A percentile compares a stretch with the other conserved stretches of the same genome.
These are phyloP conservation scores for Geopemphigus sp. DNA, from an alignment of 1,140 invertebrate genomes.

Conservation along the genomic window DNA sequence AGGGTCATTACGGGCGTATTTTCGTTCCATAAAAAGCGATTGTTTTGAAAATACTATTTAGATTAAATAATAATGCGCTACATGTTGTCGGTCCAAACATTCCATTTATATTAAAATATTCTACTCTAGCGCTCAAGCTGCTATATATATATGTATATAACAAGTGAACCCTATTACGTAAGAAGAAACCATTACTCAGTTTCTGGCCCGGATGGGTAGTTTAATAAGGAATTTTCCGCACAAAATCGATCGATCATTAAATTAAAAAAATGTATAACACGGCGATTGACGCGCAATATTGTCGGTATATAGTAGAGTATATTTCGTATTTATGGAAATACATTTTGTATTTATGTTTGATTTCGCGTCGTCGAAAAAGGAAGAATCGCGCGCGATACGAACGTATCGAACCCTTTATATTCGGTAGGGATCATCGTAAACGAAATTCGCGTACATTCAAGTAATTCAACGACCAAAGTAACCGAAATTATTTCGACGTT, in stretches of 20 bases:
- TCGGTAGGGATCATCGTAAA: too few species aligned
- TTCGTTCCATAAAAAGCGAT: neutral
- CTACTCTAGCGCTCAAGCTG: neutral
- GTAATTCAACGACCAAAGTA: too few species aligned
- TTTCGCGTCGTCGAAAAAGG: too few species aligned
- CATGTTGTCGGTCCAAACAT: neutral
- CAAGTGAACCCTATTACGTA: neutral
- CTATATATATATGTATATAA: neutral
- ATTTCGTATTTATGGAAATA: too few species aligned
- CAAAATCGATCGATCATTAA: neutral
- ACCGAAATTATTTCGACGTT: too few species aligned
- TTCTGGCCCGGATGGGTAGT: neutral
- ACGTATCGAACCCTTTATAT: too few species aligned
- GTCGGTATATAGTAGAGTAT: too few species aligned
- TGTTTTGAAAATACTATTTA: neutral
- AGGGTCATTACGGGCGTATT: neutral
- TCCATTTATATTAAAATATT: conserved; percentile 12
- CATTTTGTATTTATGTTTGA: too few species aligned
- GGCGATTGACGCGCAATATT: too few species aligned
- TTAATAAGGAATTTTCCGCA: neutral
- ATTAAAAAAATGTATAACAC: neutral
- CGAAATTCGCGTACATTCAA: too few species aligned
- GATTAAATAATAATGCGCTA: conserved; percentile 18
- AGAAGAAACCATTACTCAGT: neutral
- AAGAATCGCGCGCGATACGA: too few species aligned